Base-by-base conservation (phyloP, 2,113 vertebrate genomes). In the Alectura lathami region DNA sequence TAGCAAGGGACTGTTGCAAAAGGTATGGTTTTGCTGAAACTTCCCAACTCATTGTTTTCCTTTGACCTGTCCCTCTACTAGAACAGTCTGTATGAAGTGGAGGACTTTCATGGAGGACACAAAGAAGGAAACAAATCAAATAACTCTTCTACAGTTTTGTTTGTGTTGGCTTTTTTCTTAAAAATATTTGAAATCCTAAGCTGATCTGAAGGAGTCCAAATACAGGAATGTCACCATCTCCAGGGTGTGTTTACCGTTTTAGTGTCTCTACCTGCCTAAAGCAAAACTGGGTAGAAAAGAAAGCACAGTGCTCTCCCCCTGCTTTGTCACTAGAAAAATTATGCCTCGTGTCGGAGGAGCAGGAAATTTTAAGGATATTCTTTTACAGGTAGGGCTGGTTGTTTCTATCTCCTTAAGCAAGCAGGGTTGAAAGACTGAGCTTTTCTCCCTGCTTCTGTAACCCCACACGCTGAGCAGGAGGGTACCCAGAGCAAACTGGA, bases 171-270 rank as follows among this genome's bases (percentile, higher is more conserved):
- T 4, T 67, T 85, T 89, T 43, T 70, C 63, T 86, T 51, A 69
- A 77, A 85, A 88, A 73, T 57, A 32, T 11, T 88, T 66, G 36
- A 57, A 94, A 62, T 50, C 51, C 34, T 42, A 91, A 60, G 24
- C 9, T 11, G 8, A 23, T 57, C 68, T 51, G 64, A 86, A 80
- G 30, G 79, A 83, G 43, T 77, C 12, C 30, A 23, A 5, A 13
- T 54, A 17, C 56, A 74, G 63, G 81, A 88, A 80, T 40, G 36
- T 16, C 27, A 17, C 11, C 66, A 53, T 80, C 57, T 86, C 67
- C 47, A 62, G 50, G 17, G 24, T 48, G 42, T 9, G 2, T 80
- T 77, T 70, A 26, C 45, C 43, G 21, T 9, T 36, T 34, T 51
- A 21, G 78, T 84, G 34, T 66, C 11, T 83, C 24, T 73, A 15